These are phyloP conservation scores for Aspidiotus destructor DNA, from an alignment of 2,888 invertebrate genomes.

Conservation along the genomic window DNA sequence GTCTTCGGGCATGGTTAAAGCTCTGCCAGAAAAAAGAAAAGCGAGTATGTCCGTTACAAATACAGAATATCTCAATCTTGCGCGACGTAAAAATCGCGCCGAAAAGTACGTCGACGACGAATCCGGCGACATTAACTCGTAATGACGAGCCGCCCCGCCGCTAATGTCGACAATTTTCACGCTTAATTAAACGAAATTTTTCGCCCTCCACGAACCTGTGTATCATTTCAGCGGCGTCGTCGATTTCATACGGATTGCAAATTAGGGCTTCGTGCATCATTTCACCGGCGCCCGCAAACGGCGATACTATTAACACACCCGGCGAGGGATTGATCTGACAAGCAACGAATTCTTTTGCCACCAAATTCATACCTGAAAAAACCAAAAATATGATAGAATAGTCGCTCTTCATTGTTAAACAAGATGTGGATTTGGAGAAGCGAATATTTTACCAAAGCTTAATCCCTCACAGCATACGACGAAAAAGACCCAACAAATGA, in stretches of 20 bases:
- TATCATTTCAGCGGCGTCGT: constrained; percentile 76
- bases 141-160: not conserved
- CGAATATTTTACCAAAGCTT: too few relatives aligned
- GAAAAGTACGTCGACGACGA: not conserved
- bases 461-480: too few relatives aligned
- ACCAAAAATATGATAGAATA: not conserved
- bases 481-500: too few relatives aligned
- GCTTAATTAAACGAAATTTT: not conserved
- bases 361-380: constrained; percentile 40
- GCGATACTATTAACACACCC: constrained; percentile 78
- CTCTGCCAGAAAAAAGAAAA: constrained; percentile 45
- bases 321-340: constrained; percentile 64
- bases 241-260: constrained; percentile 80
- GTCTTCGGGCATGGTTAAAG: constrained; percentile 82
- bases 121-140: not conserved
- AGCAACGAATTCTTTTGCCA: constrained; percentile 45
- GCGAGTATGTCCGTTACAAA: too few relatives aligned
- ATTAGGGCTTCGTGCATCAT: constrained; percentile 88
- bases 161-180: not conserved
- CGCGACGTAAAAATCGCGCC: too few relatives aligned
- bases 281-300: constrained; percentile 85
- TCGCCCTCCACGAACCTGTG: constrained; percentile 50
- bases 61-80: not conserved
- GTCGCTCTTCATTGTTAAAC: too few relatives aligned
- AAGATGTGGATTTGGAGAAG: too few relatives aligned